Evolutionary conservation across 2,113 vertebrate genomes (phyloP).

Genomic region (Cyprinodon tularosa): DNA sequence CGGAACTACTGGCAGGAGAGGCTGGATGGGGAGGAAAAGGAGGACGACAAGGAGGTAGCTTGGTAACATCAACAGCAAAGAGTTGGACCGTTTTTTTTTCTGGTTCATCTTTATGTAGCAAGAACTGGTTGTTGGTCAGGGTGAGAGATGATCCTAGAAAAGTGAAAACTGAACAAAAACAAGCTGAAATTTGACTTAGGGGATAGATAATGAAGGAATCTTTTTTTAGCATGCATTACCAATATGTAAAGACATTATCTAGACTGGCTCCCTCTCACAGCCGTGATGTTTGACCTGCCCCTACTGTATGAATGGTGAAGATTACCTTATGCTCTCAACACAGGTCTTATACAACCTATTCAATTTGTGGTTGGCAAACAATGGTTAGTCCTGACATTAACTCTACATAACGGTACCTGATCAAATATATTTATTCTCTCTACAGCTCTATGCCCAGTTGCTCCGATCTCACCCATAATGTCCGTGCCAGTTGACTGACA

Average conservation of each 20-base stretch:
- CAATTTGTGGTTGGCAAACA: not conserved
- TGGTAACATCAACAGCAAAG: not conserved
- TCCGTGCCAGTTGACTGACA: too few relatives aligned
- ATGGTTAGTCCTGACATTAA: too few relatives aligned
- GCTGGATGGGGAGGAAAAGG: conserved; percentile 35
- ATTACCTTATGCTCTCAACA: not conserved
- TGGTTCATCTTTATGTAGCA: not conserved
- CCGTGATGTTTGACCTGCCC: not conserved
- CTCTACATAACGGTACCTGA: too few relatives aligned
- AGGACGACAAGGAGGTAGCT: conserved; percentile 30
- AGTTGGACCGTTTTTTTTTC: not conserved
- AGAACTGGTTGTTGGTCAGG: not conserved
- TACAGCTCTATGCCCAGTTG: not conserved
- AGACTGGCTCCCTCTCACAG: not conserved
- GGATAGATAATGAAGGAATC: too few relatives aligned
- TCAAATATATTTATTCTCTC: too few relatives aligned
- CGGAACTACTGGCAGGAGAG: conserved; percentile 75
- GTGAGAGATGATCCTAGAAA: too few relatives aligned
- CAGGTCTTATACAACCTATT: not conserved
- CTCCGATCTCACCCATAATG: not conserved
- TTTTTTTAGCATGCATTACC: too few relatives aligned
- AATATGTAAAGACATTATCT: too few relatives aligned
- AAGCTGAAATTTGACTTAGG: too few relatives aligned
- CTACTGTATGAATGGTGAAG: not conserved
- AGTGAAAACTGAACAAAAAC: too few relatives aligned